A percentile compares a stretch with the other conserved stretches of the same genome.
phyloP scores from a whole-genome alignment of 2,113 vertebrate genomes.

The Tretioscincus oriximinensis region DNA sequence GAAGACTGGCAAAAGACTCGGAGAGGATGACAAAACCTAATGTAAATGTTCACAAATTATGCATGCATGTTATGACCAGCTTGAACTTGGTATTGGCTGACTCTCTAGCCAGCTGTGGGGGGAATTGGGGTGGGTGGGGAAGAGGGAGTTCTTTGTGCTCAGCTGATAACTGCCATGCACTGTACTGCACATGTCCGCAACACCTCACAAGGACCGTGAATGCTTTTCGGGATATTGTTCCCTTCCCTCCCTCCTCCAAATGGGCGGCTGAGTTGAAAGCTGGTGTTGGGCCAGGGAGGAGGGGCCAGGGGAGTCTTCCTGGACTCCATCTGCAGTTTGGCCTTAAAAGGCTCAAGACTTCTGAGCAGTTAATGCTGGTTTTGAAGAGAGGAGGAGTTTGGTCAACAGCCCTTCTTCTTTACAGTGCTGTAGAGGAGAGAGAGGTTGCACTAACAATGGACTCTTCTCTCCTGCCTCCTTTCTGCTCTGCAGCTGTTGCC shows the following conservation, averaged over 20 bases:
- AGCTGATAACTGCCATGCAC: constrained; percentile 99
- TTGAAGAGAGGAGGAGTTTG: not conserved
- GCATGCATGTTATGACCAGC: constrained; percentile 86
- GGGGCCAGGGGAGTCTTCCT: not conserved
- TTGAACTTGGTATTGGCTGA: constrained; percentile 82
- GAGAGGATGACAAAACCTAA: constrained; percentile 78
- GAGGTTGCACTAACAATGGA: not conserved
- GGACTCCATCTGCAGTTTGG: not conserved
- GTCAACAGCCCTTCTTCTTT: not conserved
- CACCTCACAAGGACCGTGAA: constrained; percentile 69
- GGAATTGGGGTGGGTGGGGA: constrained; percentile 70
- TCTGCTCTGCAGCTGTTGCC: not conserved
- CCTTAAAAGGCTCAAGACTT: not conserved
- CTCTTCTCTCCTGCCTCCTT: not conserved
- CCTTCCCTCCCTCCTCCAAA: constrained; percentile 20
- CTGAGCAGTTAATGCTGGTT: not conserved
- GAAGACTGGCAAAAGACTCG: constrained; percentile 56
- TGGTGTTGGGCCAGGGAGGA: constrained; percentile 1
- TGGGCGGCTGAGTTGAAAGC: not conserved
- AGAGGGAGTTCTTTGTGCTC: constrained; percentile 87
- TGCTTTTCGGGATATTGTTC: constrained; percentile 71
- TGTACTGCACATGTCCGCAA: constrained; percentile 78
- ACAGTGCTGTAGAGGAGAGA: constrained; percentile 14
- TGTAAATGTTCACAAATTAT: constrained; percentile 91
- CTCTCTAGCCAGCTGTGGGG: constrained; percentile 86